These are phyloP conservation scores for Temnothorax curvispinosus DNA, from an alignment of 1,140 invertebrate genomes.

Conservation along the genomic window DNA sequence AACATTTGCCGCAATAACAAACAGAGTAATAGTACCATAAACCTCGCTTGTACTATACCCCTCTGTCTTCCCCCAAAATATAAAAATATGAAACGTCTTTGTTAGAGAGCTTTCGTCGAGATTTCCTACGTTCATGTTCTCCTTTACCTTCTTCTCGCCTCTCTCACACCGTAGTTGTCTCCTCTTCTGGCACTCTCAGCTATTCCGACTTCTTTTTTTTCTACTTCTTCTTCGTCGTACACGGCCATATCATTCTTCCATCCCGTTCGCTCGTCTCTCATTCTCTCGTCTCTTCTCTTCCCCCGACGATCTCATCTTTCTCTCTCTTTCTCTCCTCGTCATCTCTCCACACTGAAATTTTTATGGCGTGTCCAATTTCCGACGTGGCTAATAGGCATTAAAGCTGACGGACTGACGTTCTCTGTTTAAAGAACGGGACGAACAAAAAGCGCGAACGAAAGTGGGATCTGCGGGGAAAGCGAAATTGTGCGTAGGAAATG, in stretches of 20 bases:
- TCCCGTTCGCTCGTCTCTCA: not conserved
- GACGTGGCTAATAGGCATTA: slow-evolving; percentile 75
- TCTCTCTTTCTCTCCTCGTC: slow-evolving; percentile 61
- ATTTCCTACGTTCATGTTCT: not conserved
- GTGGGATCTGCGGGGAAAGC: not conserved
- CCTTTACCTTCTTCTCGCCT: not conserved
- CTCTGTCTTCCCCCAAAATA: slow-evolving; percentile 42
- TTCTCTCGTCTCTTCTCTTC: slow-evolving; percentile 13
- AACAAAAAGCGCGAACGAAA: slow-evolving; percentile 33
- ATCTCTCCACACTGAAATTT: slow-evolving; percentile 72
- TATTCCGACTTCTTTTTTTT: slow-evolving; percentile 8
- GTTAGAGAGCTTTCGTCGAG: slow-evolving; percentile 52
- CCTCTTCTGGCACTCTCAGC: not conserved
- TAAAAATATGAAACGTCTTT: slow-evolving; percentile 64
- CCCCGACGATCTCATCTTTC: slow-evolving; percentile 4
- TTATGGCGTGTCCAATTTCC: slow-evolving; percentile 75
- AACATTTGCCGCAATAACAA: slow-evolving; percentile 63
- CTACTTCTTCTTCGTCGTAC: not conserved
- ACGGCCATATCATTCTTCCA: not conserved
- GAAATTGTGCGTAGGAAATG: slow-evolving; percentile 18
- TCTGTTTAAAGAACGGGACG: slow-evolving; percentile 56
- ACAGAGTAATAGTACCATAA: slow-evolving; percentile 62
- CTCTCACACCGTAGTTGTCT: not conserved
- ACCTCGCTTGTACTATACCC: slow-evolving; percentile 5
- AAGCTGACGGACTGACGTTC: slow-evolving; percentile 67